Percentiles rank a stretch among this genome's conserved stretches.
phyloP scores from a whole-genome alignment of 2,113 vertebrate species.

The Clarias batrachus region DNA sequence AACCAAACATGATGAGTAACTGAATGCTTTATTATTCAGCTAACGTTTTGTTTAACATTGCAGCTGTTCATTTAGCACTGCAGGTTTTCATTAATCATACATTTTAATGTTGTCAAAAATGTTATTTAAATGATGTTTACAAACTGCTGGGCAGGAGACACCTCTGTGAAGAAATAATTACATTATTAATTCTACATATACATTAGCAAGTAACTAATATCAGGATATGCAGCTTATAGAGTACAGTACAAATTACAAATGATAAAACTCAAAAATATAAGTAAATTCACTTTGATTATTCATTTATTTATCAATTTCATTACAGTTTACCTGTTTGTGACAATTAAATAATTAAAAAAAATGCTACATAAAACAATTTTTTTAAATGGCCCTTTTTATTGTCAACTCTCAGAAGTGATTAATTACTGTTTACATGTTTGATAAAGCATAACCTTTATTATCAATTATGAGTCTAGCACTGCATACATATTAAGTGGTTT shows the following conservation, averaged over 20 bases:
- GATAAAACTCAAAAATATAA: neutral
- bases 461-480: neutral
- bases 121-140: neutral
- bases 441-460: neutral
- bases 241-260: neutral
- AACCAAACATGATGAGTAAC: neutral
- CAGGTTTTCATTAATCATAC: neutral
- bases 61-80: neutral
- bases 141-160: neutral
- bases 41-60: neutral
- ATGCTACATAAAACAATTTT: too few relatives aligned
- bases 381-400: neutral
- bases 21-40: neutral
- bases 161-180: neutral
- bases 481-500: neutral
- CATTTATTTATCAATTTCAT: neutral
- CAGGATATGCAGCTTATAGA: neutral
- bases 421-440: too few relatives aligned
- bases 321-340: neutral
- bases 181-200: neutral
- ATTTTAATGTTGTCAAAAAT: neutral
- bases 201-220: neutral
- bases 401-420: neutral
- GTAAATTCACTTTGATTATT: too few relatives aligned
- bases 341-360: too few relatives aligned